Conservation (phyloP, 2,113 vertebrate genomes). For the Ibidorhyncha struthersii region DNA sequence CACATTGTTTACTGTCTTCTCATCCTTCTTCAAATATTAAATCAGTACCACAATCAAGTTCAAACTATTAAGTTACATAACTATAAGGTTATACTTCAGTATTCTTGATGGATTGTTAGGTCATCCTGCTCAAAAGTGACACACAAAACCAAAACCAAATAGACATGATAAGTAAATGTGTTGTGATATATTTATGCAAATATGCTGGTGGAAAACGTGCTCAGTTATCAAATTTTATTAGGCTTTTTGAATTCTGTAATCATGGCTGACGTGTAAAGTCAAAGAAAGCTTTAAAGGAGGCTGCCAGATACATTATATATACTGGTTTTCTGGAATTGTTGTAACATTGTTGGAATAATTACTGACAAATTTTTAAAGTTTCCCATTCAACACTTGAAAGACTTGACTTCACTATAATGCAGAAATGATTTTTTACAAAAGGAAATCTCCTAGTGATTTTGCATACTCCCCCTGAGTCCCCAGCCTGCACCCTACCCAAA, state of each 20-base stretch:
- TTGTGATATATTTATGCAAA: neutral
- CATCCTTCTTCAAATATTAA: slow-evolving; percentile 35
- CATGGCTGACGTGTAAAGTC: neutral
- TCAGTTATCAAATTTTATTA: neutral
- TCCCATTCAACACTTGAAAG: fast-evolving
- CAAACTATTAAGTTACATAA: neutral
- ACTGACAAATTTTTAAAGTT: neutral
- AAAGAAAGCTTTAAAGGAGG: neutral
- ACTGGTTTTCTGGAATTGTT: neutral
- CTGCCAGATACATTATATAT: neutral
- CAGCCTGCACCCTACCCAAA: neutral
- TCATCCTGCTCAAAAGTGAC: neutral
- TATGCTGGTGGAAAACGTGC: neutral
- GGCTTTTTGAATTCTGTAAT: neutral
- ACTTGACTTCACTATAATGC: neutral
- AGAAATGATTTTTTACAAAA: neutral
- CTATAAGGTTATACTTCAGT: neutral
- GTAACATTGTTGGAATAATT: neutral
- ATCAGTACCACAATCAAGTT: neutral
- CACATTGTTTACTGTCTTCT: neutral
- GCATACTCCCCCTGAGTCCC: neutral
- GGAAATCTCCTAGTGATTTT: neutral
- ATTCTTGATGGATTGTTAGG: neutral
- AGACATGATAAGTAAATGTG: neutral
- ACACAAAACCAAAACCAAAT: neutral